A percentile compares a stretch with the other conserved stretches of the same genome.
These are phyloP conservation scores for Leptura quadrifasciata DNA, from an alignment of 2,888 invertebrate species.

Conservation along the genomic window DNA sequence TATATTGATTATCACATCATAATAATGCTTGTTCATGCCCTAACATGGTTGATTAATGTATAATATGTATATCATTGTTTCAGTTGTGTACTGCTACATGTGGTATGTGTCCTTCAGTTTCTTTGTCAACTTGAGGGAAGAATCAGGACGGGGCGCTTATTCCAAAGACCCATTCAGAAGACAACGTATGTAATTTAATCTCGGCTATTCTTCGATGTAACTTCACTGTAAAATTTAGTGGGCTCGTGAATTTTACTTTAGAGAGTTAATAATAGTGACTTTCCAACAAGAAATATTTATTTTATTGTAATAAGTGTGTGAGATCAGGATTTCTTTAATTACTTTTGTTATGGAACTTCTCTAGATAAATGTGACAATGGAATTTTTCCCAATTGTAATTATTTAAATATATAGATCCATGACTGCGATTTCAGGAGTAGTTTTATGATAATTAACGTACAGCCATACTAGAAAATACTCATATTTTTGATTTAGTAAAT, in stretches of 20 bases:
- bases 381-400: not conserved
- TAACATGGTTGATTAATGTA: not conserved
- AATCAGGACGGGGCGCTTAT: slow-evolving; percentile 85
- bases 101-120: slow-evolving; percentile 91
- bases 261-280: not conserved
- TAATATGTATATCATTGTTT: slow-evolving; percentile 66
- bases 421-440: not conserved
- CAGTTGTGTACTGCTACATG: slow-evolving; percentile 86
- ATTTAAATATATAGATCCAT: not conserved
- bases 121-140: slow-evolving; percentile 82
- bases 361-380: not conserved
- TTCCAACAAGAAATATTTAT: not conserved
- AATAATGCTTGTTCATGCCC: not conserved
- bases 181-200: slow-evolving; percentile 58
- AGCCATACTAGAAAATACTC: slow-evolving; percentile 24
- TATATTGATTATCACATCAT: not conserved
- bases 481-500: not conserved
- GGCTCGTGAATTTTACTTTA: not conserved
- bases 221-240: not conserved
- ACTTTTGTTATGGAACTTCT: not conserved
- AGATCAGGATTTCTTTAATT: not conserved
- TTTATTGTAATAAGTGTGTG: slow-evolving; percentile 2
- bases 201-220: not conserved
- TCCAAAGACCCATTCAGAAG: slow-evolving; percentile 82
- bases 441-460: not conserved